Conservation (phyloP, 2,797 vertebrate species). For the Mycteria americana region DNA sequence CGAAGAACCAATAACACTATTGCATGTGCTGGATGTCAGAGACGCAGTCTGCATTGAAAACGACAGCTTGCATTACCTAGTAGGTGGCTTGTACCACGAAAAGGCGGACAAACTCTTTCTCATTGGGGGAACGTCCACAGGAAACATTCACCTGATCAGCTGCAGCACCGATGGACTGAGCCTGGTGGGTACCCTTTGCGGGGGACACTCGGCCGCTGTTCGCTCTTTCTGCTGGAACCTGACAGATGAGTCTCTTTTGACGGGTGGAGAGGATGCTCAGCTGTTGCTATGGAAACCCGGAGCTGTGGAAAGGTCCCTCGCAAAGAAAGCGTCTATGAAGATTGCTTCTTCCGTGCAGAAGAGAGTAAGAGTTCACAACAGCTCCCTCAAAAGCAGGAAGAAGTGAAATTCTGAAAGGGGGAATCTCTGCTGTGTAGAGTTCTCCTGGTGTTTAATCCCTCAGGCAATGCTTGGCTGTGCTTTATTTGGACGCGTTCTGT, state of each 20-base stretch:
- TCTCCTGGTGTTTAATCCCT: not conserved
- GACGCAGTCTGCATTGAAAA: slow-evolving; percentile 37
- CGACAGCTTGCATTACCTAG: slow-evolving; percentile 81
- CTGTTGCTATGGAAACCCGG: slow-evolving; percentile 89
- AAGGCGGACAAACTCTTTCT: slow-evolving; percentile 79
- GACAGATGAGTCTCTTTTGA: slow-evolving; percentile 78
- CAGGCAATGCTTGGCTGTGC: not conserved
- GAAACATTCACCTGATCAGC: slow-evolving; percentile 82
- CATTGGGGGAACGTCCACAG: slow-evolving; percentile 81
- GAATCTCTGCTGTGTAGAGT: not conserved
- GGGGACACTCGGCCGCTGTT: slow-evolving; percentile 83
- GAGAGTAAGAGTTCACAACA: slow-evolving; percentile 82
- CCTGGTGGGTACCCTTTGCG: slow-evolving; percentile 75
- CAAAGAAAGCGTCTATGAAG: slow-evolving; percentile 81
- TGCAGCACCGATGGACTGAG: slow-evolving; percentile 69
- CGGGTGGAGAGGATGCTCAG: slow-evolving; percentile 91
- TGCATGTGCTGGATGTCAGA: slow-evolving; percentile 80
- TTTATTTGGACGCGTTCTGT: not conserved
- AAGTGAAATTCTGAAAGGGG: slow-evolving; percentile 29
- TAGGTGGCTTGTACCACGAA: slow-evolving; percentile 86
- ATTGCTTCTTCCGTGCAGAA: slow-evolving; percentile 81
- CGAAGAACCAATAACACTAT: slow-evolving; percentile 79
- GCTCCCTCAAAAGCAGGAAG: slow-evolving; percentile 70
- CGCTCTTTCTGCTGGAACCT: slow-evolving; percentile 89
- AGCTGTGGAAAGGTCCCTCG: slow-evolving; percentile 69